Evolutionary conservation across 1,140 invertebrate species (phyloP), one percentile per base, ranked within the genome.

Genomic region (Glomeris maerens): DNA sequence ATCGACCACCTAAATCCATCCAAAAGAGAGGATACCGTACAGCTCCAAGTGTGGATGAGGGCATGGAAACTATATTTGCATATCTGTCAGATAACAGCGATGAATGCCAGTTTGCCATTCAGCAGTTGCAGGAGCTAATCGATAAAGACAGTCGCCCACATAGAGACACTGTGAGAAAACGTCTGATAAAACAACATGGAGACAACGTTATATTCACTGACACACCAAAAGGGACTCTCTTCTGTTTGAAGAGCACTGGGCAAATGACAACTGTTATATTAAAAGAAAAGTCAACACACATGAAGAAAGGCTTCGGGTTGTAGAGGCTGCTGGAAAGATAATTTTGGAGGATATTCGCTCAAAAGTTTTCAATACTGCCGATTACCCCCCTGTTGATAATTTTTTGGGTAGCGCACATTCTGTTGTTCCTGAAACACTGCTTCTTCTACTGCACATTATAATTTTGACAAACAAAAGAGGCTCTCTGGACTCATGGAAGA

Each of bases 281-380:
- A 42, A 39, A 50, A 20, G 27, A 52, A 52, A 25, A 31, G 5
- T 29, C 10, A 4, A 5, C 49, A 10, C 4, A 46, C 4, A 27
- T 27, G 50, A 55, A 55, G 57, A 48, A 53, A n/a, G 57, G 28
- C 17, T 58, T 21, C 39, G 57, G 21, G 31, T 60, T 22, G 51
- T 65, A 44, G 49, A 62, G 41, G 58, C 60, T 39, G 61, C 62
- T 27, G 64, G 58, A 52, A 56, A 46, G 41, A 66, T 66, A 41
- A 61, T 64, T 57, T 28, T 55, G 7, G 57, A 64, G 53, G 62
- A 65, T 56, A 65, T 65, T 51, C 46, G 52, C 58, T 53, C 59
- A 23, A 1, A 46, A 46, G 45, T 57, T 22, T 52, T 59, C 59
- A 60, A 62, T 48, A 59, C 55, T 13, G 57, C 60, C 21, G 29